Percentiles rank a stretch among this genome's conserved stretches.
phyloP scores from a whole-genome alignment of 2,113 vertebrate genomes.

The Cephalopholis sonnerati region DNA sequence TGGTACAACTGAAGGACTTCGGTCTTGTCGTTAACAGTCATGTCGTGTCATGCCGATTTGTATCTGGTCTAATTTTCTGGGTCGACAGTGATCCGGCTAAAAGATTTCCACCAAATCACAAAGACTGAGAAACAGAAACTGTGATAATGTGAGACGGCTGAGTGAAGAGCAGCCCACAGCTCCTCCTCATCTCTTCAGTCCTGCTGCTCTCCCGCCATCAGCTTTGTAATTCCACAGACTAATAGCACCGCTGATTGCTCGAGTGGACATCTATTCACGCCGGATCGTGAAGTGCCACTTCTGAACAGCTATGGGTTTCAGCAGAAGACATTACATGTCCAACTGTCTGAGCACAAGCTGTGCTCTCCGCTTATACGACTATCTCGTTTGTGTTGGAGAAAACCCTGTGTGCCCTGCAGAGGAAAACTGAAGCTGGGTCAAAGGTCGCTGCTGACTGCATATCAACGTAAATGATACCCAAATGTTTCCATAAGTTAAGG shows the following conservation, averaged over 20 bases:
- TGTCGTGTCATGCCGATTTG: not conserved
- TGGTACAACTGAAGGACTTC: no score
- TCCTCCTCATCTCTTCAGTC: not conserved
- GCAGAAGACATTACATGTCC: constrained; percentile 1
- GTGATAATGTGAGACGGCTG: not conserved
- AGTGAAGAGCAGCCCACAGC: no score
- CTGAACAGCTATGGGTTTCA: not conserved
- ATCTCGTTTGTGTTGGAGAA: not conserved
- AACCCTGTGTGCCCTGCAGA: not conserved
- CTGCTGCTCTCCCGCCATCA: not conserved
- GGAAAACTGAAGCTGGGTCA: not conserved
- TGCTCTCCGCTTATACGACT: not conserved
- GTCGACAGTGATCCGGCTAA: not conserved
- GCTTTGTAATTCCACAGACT: constrained; percentile 16
- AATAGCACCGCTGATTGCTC: constrained; percentile 37
- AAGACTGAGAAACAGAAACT: not conserved
- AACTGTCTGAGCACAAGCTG: not conserved
- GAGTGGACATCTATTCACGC: constrained; percentile 44
- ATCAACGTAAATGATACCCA: no score
- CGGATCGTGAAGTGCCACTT: constrained; percentile 31
- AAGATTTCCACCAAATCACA: no score
- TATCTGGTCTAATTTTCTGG: not conserved
- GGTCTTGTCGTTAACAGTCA: not conserved
- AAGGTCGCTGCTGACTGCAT: no score
- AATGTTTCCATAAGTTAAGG: no score